Evolutionary conservation across 2,888 invertebrate species (phyloP).

Genomic region (Rotaria magnacalcarata): DNA sequence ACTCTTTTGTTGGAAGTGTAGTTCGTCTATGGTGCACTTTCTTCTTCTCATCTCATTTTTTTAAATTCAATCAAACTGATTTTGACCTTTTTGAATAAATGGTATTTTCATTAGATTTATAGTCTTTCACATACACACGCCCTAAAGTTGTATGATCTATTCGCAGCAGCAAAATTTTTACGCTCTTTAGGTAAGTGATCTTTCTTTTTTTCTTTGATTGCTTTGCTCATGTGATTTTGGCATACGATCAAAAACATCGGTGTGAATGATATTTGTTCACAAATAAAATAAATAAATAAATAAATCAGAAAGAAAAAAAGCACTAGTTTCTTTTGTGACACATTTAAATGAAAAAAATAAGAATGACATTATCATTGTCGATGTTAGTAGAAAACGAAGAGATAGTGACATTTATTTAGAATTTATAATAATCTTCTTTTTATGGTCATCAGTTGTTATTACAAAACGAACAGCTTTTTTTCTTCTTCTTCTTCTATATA

Average conservation of each 20-base stretch:
- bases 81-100: conserved; percentile 37
- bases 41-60: neutral
- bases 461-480: neutral
- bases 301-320: neutral
- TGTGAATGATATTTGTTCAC: conserved; percentile 19
- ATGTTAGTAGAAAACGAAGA: neutral
- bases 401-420: conserved; percentile 37
- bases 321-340: neutral
- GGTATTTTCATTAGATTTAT: conserved; percentile 37
- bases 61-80: conserved; percentile 25
- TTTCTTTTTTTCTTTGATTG: neutral
- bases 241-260: conserved; percentile 7
- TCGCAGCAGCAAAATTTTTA: neutral
- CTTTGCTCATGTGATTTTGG: conserved; percentile 27
- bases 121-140: conserved; percentile 7
- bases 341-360: neutral
- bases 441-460: neutral
- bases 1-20: neutral
- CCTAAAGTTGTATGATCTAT: neutral
- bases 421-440: neutral
- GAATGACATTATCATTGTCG: neutral
- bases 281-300: neutral
- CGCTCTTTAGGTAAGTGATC: conserved; percentile 29
- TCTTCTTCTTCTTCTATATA: neutral
- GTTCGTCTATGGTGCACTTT: neutral